A percentile compares a stretch with the other conserved stretches of the same genome.
These are phyloP conservation scores for Galaxea fascicularis DNA, from an alignment of 92 coral and sea anemone species.

Conservation along the genomic window DNA sequence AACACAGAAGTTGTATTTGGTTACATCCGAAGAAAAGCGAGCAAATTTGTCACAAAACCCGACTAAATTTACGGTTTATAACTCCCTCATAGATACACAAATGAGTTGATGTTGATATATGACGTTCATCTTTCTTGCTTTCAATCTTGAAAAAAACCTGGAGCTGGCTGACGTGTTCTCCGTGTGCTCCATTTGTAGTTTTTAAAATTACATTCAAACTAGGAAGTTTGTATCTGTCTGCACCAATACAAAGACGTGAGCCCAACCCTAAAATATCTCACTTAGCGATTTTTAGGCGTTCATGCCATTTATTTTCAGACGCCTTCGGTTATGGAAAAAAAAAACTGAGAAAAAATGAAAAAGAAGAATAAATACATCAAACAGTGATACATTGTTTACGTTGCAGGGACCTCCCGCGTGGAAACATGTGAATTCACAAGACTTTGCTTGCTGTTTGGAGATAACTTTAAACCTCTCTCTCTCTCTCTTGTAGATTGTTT, in stretches of 20 bases:
- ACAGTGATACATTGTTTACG: conserved; percentile 5
- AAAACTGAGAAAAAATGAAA: background rate
- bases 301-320: background rate
- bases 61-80: no score
- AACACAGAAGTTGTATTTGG: background rate
- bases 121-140: no score
- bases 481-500: conserved; percentile 39
- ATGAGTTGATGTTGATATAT: no score
- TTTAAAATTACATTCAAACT: no score
- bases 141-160: no score
- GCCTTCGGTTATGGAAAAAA: no score
- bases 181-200: no score
- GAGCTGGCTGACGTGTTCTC: no score
- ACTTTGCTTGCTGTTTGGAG: conserved; percentile 31
- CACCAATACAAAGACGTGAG: no score
- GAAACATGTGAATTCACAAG: conserved; percentile 35
- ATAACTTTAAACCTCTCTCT: conserved; percentile 39
- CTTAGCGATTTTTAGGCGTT: no score
- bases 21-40: background rate
- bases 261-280: background rate
- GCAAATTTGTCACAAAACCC: background rate
- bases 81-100: no score
- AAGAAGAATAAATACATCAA: background rate
- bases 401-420: conserved; percentile 29
- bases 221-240: no score